Percentiles rank a stretch among this genome's conserved stretches.
These are phyloP conservation scores for Tragelaphus imberbis DNA, from an alignment of 2,113 vertebrate genomes.

Conservation along the genomic window DNA sequence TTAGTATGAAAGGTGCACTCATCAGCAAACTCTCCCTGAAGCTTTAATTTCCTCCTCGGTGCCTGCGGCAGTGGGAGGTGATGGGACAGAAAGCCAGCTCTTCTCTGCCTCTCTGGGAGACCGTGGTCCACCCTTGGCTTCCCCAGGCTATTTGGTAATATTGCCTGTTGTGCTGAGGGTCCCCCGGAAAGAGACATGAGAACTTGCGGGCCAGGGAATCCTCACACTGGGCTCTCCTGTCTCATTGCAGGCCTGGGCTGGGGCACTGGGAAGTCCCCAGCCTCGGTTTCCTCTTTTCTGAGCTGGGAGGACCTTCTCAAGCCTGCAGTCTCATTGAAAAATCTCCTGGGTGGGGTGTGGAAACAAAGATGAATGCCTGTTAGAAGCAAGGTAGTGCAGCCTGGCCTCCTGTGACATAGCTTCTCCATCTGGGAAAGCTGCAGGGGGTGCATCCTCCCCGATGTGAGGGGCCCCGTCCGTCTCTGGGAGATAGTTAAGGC, in stretches of 20 bases:
- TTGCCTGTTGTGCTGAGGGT: background rate
- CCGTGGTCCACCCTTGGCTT: background rate
- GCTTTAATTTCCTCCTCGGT: background rate
- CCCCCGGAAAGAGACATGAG: background rate
- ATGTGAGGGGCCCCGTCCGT: background rate
- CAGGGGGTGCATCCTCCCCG: background rate
- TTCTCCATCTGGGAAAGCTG: background rate
- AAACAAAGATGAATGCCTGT: background rate
- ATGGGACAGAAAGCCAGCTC: background rate
- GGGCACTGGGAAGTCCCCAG: conserved; percentile 57
- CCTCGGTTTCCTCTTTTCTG: conserved; percentile 58
- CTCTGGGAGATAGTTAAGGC: background rate
- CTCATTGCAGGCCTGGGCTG: background rate
- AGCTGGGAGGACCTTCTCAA: conserved; percentile 5
- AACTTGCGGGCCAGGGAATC: background rate
- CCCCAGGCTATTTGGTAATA: background rate
- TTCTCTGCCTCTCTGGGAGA: background rate
- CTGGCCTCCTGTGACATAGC: background rate
- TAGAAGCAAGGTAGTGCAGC: conserved; percentile 20
- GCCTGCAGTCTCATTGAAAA: conserved; percentile 50
- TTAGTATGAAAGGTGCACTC: background rate
- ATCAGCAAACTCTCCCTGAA: background rate
- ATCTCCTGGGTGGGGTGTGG: conserved; percentile 18
- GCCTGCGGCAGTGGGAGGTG: background rate
- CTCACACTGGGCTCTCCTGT: background rate